Percentiles rank a stretch among this genome's conserved stretches.
Evolutionary conservation across 2,888 invertebrate genomes (phyloP).

Genomic region (Folsomia candida): DNA sequence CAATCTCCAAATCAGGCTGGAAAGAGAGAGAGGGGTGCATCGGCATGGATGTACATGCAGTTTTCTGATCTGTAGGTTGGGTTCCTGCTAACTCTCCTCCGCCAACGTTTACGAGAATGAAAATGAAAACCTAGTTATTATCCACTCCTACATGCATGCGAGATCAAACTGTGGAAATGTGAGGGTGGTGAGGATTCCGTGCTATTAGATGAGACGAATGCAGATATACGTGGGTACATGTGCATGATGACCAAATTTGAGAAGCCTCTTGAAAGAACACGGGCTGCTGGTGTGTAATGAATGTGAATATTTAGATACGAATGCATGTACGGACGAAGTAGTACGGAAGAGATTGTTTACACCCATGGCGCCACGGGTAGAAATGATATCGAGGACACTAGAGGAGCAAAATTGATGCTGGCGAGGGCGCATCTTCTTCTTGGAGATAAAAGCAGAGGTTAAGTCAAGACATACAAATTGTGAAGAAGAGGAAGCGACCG

Average conservation of each 20-base stretch:
- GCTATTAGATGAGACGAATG: not conserved
- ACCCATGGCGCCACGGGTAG: not conserved
- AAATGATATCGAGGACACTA: not conserved
- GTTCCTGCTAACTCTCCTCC: too few species aligned
- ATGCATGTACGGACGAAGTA: too few species aligned
- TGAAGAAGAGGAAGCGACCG: not conserved
- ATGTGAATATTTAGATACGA: too few species aligned
- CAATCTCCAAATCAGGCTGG: not conserved
- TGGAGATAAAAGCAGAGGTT: not conserved
- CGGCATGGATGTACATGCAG: too few species aligned
- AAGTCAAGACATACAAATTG: conserved; percentile 8
- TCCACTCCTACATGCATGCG: not conserved
- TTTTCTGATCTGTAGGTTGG: not conserved
- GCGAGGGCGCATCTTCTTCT: not conserved
- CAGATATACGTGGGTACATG: too few species aligned
- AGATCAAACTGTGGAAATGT: not conserved
- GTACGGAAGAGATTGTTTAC: not conserved
- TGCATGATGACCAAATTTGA: too few species aligned
- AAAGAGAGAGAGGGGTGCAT: not conserved
- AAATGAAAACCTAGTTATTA: not conserved
- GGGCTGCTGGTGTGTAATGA: too few species aligned
- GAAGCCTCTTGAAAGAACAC: too few species aligned
- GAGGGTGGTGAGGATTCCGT: not conserved
- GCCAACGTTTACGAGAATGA: not conserved
- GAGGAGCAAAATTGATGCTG: not conserved